phyloP scores from a whole-genome alignment of 2,888 invertebrate species.

The Sphinx pinastri region DNA sequence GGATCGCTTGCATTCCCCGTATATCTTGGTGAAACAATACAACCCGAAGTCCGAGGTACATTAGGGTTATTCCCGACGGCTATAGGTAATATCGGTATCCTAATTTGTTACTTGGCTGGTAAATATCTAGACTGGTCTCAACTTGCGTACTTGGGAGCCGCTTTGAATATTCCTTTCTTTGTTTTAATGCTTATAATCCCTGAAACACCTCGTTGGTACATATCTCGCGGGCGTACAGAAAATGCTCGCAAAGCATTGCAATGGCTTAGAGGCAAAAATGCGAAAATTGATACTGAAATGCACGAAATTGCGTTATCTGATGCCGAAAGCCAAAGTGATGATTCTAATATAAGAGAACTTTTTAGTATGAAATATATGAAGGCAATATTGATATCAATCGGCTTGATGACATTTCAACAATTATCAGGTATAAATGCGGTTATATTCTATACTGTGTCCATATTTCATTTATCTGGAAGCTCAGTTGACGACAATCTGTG shows the following conservation, averaged over 20 bases:
- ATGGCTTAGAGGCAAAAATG: conserved; percentile 92
- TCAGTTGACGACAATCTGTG: conserved; percentile 90
- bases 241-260: conserved; percentile 90
- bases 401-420: conserved; percentile 98
- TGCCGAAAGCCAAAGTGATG: conserved; percentile 86
- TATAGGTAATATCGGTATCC: conserved; percentile 93
- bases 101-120: conserved; percentile 92
- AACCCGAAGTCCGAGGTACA: conserved; percentile 95
- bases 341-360: conserved; percentile 86
- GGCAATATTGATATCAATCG: conserved; percentile 91
- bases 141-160: conserved; percentile 91
- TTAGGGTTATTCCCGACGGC: conserved; percentile 94
- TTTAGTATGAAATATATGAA: conserved; percentile 88
- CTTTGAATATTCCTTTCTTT: conserved; percentile 90
- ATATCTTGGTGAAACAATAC: conserved; percentile 96
- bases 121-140: conserved; percentile 91
- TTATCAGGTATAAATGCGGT: conserved; percentile 97
- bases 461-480: conserved; percentile 94
- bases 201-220: conserved; percentile 96
- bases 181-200: conserved; percentile 93
- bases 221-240: conserved; percentile 89
- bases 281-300: conserved; percentile 91
- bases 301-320: conserved; percentile 89
- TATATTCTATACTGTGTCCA: conserved; percentile 96
- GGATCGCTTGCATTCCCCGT: conserved; percentile 95